These are phyloP conservation scores for Parus major DNA, from an alignment of 2,113 vertebrate genomes.

Conservation along the genomic window DNA sequence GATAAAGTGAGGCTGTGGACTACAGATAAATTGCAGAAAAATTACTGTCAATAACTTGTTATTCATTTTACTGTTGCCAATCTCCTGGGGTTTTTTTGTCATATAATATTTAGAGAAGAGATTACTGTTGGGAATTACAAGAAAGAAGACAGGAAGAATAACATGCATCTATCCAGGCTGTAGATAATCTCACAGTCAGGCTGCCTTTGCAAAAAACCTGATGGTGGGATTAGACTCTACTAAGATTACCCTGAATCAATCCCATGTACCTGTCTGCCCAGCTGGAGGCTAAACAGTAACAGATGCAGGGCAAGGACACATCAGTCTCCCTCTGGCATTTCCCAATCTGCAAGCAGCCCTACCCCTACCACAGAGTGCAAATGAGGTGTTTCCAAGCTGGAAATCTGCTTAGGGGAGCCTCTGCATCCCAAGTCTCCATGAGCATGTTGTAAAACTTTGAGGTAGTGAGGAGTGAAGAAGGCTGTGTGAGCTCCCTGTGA, in stretches of 20 bases:
- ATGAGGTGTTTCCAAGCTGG: background rate
- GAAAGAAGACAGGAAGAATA: slow-evolving; percentile 21
- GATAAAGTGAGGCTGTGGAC: background rate
- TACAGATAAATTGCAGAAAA: slow-evolving; percentile 62
- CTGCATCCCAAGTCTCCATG: background rate
- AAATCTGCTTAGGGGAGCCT: background rate
- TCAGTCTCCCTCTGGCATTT: background rate
- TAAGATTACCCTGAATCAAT: background rate
- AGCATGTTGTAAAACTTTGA: fast-evolving
- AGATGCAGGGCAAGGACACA: background rate
- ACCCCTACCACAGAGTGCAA: background rate
- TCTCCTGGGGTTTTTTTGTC: slow-evolving; percentile 23
- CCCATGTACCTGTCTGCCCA: background rate
- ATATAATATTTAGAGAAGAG: slow-evolving; percentile 44
- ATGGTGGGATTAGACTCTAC: background rate
- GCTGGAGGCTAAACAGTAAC: background rate
- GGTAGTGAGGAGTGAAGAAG: background rate
- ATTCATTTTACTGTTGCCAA: slow-evolving; percentile 3
- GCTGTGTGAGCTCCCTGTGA: background rate
- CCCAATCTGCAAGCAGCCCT: background rate
- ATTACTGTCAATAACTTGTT: slow-evolving; percentile 53
- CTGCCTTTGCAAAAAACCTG: background rate
- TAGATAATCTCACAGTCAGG: background rate
- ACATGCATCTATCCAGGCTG: background rate
- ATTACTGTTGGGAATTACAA: slow-evolving; percentile 37